Conservation (phyloP, 2,797 vertebrate species). For the Chaetodon trifasciatus region DNA sequence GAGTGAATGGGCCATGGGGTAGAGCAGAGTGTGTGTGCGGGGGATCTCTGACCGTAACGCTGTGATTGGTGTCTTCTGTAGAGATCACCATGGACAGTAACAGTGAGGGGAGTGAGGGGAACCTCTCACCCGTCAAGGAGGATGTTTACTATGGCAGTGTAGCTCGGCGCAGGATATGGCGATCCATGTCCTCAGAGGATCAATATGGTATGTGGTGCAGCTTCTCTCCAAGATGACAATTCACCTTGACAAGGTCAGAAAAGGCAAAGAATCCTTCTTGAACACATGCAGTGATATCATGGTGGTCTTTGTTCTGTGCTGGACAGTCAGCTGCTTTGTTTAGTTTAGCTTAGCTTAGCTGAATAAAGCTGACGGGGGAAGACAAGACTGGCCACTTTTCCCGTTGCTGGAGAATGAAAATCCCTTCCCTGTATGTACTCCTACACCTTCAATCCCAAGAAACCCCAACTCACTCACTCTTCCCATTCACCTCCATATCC, state of each 20-base stretch:
- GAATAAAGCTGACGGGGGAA: conserved; percentile 71
- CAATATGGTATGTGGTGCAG: conserved; percentile 91
- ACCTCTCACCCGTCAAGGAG: conserved; percentile 92
- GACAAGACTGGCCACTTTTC: conserved; percentile 77
- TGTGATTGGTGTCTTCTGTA: conserved; percentile 91
- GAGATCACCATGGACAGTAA: conserved; percentile 97
- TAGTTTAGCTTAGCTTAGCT: conserved; percentile 64
- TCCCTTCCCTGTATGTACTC: conserved; percentile 73
- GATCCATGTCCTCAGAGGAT: conserved; percentile 89
- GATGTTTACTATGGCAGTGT: conserved; percentile 94
- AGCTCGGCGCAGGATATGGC: conserved; percentile 91
- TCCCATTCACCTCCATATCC: conserved; percentile 60
- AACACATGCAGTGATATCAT: conserved; percentile 69
- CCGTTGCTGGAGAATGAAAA: conserved; percentile 81
- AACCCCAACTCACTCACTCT: conserved; percentile 59
- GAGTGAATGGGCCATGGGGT: conserved; percentile 76
- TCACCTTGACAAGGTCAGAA: conserved; percentile 68
- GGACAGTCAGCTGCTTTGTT: conserved; percentile 62
- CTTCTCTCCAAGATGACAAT: conserved; percentile 77
- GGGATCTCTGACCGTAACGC: conserved; percentile 81
- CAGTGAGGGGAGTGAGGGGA: conserved; percentile 96
- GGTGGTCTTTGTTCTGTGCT: conserved; percentile 67
- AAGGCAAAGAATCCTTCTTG: conserved; percentile 61
- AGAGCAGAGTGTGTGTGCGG: conserved; percentile 73
- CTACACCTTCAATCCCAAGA: conserved; percentile 63